Evolutionary conservation across 2,797 vertebrate genomes (phyloP), one percentile per base, ranked within the genome.

Genomic region (Muscicapa comitata): DNA sequence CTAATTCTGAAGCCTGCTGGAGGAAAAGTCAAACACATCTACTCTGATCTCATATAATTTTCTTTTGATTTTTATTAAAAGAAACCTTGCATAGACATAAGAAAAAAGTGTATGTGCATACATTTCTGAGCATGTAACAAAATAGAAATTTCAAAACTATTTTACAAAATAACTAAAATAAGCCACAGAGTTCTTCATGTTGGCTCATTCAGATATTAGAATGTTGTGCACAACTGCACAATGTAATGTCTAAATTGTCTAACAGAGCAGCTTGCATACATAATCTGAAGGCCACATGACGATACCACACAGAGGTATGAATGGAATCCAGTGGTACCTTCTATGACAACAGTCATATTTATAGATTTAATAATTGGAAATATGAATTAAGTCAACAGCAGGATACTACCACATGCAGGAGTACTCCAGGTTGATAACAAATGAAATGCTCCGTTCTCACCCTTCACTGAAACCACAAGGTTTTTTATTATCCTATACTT

Each of bases 81-180:
- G 17, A 78, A 78, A 63, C 9, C 16, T 18, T 31, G 43, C 15
- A 68, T 1, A 12, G 76, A 66, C 11, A 3, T 33, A 29, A 77
- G 38, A 59, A 75, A 90, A 80, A 55, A n/a, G 11, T 4, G 3
- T 2, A 2, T 5, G 2, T 3, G 13, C 10, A 1, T 3, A 11
- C 1, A 2, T 42, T 31, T 73, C 11, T 50, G 10, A 43, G 19
- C 15, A 35, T 17, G 29, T 33, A 55, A 70, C 80, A 90, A 38
- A 37, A 15, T 2, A 25, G 10, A 48, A 7, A 38, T 71, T 67
- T 55, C 37, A 48, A 7, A 81, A 75, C 3, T 42, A 25, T 50
- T 61, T 72, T 25, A 45, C 25, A 90, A 78, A 67, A 48, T 67
- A 79, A 73, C 29, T 45, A 42, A 72, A 85, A 35, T 26, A 76